These are phyloP conservation scores for Paramacrobiotus metropolitanus DNA, from an alignment of 1,140 invertebrate genomes.

Conservation along the genomic window DNA sequence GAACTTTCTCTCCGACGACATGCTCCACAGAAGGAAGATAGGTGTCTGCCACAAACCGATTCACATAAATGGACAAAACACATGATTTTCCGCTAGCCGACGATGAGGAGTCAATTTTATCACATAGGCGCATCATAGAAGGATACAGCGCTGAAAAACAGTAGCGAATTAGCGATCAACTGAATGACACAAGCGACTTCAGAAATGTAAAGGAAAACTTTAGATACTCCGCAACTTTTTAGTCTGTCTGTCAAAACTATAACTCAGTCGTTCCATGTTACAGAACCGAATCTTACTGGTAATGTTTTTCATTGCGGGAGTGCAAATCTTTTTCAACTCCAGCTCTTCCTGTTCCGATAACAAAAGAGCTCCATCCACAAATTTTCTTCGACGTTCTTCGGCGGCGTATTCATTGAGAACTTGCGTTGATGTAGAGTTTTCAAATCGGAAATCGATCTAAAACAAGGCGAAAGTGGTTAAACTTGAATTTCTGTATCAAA, in stretches of 20 bases:
- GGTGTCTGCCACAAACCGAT: not conserved
- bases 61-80: not conserved
- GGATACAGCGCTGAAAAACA: not conserved
- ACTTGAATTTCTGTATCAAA: no score
- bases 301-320: not conserved
- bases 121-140: not conserved
- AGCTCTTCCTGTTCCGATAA: not conserved
- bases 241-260: no score
- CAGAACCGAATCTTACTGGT: not conserved
- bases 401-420: not conserved
- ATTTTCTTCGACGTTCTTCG: not conserved
- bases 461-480: not conserved
- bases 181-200: not conserved
- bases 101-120: not conserved
- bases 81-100: not conserved
- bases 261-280: no score
- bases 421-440: not conserved
- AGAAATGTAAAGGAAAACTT: no score
- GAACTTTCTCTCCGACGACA: not conserved
- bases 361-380: not conserved
- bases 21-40: not conserved
- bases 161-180: not conserved
- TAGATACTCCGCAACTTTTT: no score
- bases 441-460: not conserved
- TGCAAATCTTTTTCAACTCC: slow-evolving; percentile 1